Conservation (phyloP, 1,140 invertebrate genomes). For the Drosophila leontia region DNA sequence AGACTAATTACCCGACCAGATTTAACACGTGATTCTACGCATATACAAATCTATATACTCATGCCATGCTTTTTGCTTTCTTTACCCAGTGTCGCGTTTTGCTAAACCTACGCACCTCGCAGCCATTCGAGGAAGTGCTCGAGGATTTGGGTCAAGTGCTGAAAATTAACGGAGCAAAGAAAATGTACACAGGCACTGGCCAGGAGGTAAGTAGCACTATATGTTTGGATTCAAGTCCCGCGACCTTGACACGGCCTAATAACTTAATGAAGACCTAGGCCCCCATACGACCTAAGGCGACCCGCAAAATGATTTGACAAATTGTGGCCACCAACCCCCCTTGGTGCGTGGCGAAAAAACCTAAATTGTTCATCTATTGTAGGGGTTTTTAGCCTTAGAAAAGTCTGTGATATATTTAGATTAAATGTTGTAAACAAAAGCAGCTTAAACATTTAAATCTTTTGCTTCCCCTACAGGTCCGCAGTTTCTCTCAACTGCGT, state of each 20-base stretch:
- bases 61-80: constrained; percentile 11
- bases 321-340: constrained; percentile 11
- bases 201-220: constrained; percentile 89
- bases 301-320: constrained; percentile 49
- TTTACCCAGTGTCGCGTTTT: constrained; percentile 91
- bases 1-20: constrained; percentile 67
- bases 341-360: background rate
- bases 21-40: constrained; percentile 47
- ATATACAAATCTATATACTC: constrained; percentile 47
- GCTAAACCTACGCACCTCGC: constrained; percentile 95
- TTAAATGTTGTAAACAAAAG: background rate
- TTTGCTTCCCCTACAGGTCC: constrained; percentile 84
- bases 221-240: background rate
- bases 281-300: constrained; percentile 12
- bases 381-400: background rate
- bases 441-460: background rate
- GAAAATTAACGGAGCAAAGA: constrained; percentile 94
- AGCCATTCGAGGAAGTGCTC: constrained; percentile 97
- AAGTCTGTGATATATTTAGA: background rate
- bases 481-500: constrained; percentile 95
- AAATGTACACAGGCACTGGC: constrained; percentile 95
- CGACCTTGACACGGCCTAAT: constrained; percentile 45
- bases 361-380: constrained; percentile 81
- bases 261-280: constrained; percentile 48
- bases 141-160: constrained; percentile 96